A percentile compares a stretch with the other conserved stretches of the same genome.
Evolutionary conservation across 2,888 invertebrate species (phyloP).

Genomic region (Chalcosyrphus nemorum): DNA sequence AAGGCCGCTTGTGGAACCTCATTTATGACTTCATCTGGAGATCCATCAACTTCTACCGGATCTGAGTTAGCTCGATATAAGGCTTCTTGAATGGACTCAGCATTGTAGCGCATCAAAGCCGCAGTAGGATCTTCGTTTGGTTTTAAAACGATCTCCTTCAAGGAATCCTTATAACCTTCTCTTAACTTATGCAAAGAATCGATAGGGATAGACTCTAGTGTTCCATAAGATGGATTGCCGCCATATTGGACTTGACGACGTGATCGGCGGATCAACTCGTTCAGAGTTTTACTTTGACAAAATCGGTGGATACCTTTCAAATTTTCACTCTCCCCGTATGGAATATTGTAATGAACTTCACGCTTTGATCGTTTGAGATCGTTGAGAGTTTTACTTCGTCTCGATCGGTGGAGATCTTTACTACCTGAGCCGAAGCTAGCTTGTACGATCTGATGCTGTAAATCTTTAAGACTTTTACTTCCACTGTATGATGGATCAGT

Average conservation of each 20-base stretch:
- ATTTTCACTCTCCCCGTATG: background rate
- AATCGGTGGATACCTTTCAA: too few relatives aligned
- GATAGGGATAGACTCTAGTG: constrained; percentile 78
- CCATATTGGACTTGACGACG: constrained; percentile 34
- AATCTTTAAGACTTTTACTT: background rate
- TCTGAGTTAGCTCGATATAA: constrained; percentile 76
- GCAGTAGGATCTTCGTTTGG: constrained; percentile 79
- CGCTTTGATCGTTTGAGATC: constrained; percentile 51
- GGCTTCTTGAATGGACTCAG: constrained; percentile 78
- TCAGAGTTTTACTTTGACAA: background rate
- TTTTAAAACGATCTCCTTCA: constrained; percentile 79
- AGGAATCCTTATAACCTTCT: constrained; percentile 77
- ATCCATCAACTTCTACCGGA: constrained; percentile 76
- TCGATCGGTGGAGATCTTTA: constrained; percentile 18
- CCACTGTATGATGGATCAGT: too few relatives aligned
- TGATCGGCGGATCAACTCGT: background rate
- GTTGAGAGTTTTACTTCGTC: background rate
- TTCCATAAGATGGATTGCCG: constrained; percentile 75
- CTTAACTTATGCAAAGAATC: constrained; percentile 77
- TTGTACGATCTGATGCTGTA: background rate
- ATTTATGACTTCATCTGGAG: background rate
- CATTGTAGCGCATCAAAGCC: constrained; percentile 79
- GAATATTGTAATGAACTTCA: background rate
- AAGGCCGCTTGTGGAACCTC: background rate
- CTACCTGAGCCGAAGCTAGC: background rate